Evolutionary conservation across 2,797 vertebrate species (phyloP), one percentile per base, ranked within the genome.

Genomic region (Glossophaga mutica): DNA sequence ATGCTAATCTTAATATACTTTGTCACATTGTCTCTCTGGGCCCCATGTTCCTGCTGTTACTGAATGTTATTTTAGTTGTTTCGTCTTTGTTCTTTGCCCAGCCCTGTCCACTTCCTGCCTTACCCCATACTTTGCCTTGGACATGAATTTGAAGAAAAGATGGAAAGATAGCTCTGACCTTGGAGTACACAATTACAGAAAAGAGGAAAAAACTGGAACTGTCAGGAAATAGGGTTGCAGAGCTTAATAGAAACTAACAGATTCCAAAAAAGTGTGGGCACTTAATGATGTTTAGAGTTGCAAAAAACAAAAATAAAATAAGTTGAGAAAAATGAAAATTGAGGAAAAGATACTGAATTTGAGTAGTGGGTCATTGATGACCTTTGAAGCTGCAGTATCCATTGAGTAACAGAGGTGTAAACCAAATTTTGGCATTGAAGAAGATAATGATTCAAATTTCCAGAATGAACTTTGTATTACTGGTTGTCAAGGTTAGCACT

Each of bases 371-470:
- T 82, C 50, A 44, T 34, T 46, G 32, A 37, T 83, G 86, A 89
- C 79, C 46, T 94, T 87, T 77, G 10, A 24, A 65, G 65, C 6
- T 50, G 5, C 0, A 24, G 10, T 55, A n/a, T 86, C 59, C 44
- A n/a, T 52, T 88, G 48, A 94, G 57, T 59, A 55, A 52, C 26
- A 32, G 24, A 50, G 65, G 19, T 86, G 5, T 62, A 88, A 93
- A 84, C 57, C 44, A 37, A 74, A 86, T 74, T 93, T 90, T 52
- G 57, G 22, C 29, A 73, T 8, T 42, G 57, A 70, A 94, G 79
- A 93, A 90, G 83, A 74, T 83, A 18, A 42, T 87, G 74, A 95
- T 59, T 44, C 73, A 62, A 85, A 34, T 82, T 96, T 95, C 77
- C 90, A 96, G 95, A 94, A 90, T 6, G 16, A 21, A 71, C 70